These are phyloP conservation scores for Ophiothrix spiculata DNA, from an alignment of 35 echinoderm and acorn worm species.

Conservation along the genomic window DNA sequence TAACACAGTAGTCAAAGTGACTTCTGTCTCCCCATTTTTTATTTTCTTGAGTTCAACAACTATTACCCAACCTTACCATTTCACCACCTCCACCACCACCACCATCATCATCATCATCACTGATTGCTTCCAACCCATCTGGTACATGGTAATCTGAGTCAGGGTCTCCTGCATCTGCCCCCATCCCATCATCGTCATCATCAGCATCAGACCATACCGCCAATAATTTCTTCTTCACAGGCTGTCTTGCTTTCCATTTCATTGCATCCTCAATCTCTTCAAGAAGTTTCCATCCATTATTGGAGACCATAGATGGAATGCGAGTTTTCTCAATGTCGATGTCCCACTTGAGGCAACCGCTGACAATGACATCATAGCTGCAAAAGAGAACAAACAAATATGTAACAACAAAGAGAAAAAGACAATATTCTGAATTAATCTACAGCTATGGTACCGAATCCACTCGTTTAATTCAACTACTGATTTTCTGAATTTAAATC, in stretches of 20 bases:
- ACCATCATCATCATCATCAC: background rate
- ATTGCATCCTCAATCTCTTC: background rate
- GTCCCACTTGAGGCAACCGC: background rate
- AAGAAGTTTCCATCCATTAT: background rate
- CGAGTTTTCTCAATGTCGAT: background rate
- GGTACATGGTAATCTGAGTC: background rate
- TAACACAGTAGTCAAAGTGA: too few relatives aligned
- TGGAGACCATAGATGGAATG: background rate
- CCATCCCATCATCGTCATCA: background rate
- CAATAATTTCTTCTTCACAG: background rate
- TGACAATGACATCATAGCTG: background rate
- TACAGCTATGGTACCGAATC: too few relatives aligned
- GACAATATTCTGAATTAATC: too few relatives aligned
- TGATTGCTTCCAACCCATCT: background rate
- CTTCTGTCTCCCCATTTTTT: too few relatives aligned
- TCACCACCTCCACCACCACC: too few relatives aligned
- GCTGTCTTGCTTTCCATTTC: background rate
- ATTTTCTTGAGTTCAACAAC: too few relatives aligned
- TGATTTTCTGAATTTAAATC: too few relatives aligned
- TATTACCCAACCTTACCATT: too few relatives aligned
- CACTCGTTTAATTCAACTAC: too few relatives aligned
- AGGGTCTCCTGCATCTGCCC: too few relatives aligned
- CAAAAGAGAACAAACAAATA: background rate
- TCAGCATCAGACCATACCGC: background rate
- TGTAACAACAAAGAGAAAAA: too few relatives aligned